phyloP scores from a whole-genome alignment of 2,797 vertebrate species.

The Naso thynnoides region DNA sequence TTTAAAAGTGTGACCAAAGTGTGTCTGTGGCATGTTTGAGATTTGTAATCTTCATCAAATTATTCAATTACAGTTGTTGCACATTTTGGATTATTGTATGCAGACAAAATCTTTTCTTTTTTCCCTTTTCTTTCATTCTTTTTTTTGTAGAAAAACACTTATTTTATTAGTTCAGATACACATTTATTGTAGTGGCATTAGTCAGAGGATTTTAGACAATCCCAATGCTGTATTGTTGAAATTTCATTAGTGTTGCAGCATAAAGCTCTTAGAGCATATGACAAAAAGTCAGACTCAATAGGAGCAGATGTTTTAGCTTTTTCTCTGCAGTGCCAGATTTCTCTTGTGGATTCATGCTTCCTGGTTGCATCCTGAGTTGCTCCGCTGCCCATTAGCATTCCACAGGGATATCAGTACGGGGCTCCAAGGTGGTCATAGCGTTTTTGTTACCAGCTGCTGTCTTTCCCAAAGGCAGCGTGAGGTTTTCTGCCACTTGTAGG shows the following conservation, averaged over 20 bases:
- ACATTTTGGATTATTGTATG: not conserved
- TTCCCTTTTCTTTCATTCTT: too few relatives aligned
- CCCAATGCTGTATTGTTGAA: not conserved
- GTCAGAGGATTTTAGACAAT: not conserved
- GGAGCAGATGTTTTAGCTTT: not conserved
- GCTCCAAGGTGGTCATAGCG: conserved; percentile 23
- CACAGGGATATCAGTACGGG: not conserved
- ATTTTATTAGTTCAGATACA: not conserved
- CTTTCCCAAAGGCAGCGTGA: conserved; percentile 5
- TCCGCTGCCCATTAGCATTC: conserved; percentile 16
- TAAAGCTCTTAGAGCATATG: not conserved
- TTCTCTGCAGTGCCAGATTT: not conserved
- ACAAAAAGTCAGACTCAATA: not conserved
- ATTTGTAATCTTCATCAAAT: not conserved
- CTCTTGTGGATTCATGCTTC: conserved; percentile 1
- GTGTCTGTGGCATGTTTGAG: not conserved
- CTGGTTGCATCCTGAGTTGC: conserved; percentile 3
- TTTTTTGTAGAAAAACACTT: not conserved
- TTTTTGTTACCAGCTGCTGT: conserved; percentile 33
- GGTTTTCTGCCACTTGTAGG: conserved; percentile 19
- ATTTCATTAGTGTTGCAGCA: not conserved
- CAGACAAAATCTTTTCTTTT: not conserved
- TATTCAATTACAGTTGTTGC: not conserved
- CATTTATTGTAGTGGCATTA: not conserved
- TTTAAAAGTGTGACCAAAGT: too few relatives aligned